Evolutionary conservation across 2,888 invertebrate genomes (phyloP), one percentile per base, ranked within the genome.

Genomic region (Elmis aenea): DNA sequence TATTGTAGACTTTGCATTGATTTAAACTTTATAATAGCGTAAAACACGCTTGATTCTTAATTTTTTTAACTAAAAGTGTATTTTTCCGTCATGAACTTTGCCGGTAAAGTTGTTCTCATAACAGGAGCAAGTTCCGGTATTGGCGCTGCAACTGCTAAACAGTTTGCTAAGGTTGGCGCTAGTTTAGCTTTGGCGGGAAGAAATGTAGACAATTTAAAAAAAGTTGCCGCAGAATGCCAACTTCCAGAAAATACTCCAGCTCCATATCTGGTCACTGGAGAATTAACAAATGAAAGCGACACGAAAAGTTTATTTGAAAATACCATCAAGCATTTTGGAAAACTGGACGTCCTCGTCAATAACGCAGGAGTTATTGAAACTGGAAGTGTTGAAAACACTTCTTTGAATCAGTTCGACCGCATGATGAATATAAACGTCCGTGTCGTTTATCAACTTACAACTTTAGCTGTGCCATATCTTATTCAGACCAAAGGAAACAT

Each of bases 351-450:
- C n/a, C 64, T 92, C 29, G 76, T 92, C 0, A 92, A 96, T 64
- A 92, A 88, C 69, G 95, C 95, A 9, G 95, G 95, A 2, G 79
- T 87, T 14, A 67, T 93, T 13, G 86, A 85, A 59, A 70, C 70
- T 0, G 95, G 94, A 15, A 75, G 78, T 1, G 91, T 94, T 52
- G 94, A 95, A 68, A 85, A 76, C 46, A 88, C 93, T 0, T 77
- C 77, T 11, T 58, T 96, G 52, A 86, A 86, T 26, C 92, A 93
- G 58, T 95, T 82, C 59, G 96, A 97, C 64, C 74, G 82, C 13
- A 70, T 92, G 6, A 91, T 97, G 80, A 86, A 89, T 56, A 79
- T 85, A 2, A 97, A 97, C 66, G 83, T 93, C 0, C 79, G 92
- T 41, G 78, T 86, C 1, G 73, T 88, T 10, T 87, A 86, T 59